Conservation (phyloP, 2,888 invertebrate species). For the Pomacea canaliculata region DNA sequence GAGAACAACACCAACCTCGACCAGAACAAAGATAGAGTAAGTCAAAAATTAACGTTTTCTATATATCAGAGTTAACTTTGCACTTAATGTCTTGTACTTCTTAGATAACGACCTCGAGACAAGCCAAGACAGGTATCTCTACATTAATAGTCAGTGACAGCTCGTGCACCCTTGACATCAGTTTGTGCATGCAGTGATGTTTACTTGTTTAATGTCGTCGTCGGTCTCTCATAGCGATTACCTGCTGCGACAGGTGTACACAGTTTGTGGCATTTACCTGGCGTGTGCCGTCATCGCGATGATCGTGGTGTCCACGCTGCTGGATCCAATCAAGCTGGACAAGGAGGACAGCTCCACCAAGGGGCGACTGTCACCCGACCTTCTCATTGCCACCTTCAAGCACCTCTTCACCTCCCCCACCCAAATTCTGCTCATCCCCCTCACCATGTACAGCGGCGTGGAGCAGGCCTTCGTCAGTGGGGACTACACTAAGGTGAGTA, state of each 20-base stretch:
- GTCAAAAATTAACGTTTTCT: background rate
- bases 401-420: conserved; percentile 88
- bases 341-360: conserved; percentile 34
- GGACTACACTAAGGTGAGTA: conserved; percentile 71
- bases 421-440: conserved; percentile 91
- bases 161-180: too few species aligned
- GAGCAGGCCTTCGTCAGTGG: conserved; percentile 97
- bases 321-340: conserved; percentile 76
- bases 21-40: conserved; percentile 78
- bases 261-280: conserved; percentile 89
- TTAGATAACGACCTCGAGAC: too few species aligned
- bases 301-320: conserved; percentile 85
- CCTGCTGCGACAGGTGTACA: conserved; percentile 80
- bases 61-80: too few species aligned
- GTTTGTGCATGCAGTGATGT: too few species aligned
- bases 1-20: conserved; percentile 77
- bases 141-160: too few species aligned
- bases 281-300: conserved; percentile 88
- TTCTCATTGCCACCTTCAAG: conserved; percentile 80
- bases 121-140: too few species aligned
- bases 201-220: too few species aligned
- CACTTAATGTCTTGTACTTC: too few species aligned
- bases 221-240: too few species aligned
- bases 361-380: conserved; percentile 40
- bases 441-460: conserved; percentile 97